phyloP scores from a whole-genome alignment of 2,113 vertebrate species.

The Danio rerio region GRCz12tu NC_133182.1:73958501-73959000 shows the following conservation, averaged over 20 bases:
- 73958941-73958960: constrained; percentile 78
- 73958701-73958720: constrained; percentile 63
- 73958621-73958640: constrained; percentile 55
- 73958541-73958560: not conserved
- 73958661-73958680: constrained; percentile 69
- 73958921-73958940: constrained; percentile 75
- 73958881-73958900: constrained; percentile 75
- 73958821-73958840: constrained; percentile 79
- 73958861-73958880: constrained; percentile 62
- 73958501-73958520: too few species aligned
- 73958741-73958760: constrained; percentile 74
- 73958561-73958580: not conserved
- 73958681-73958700: constrained; percentile 67
- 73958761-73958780: constrained; percentile 65
- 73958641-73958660: constrained; percentile 52
- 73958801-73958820: constrained; percentile 72
- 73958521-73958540: not conserved
- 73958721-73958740: constrained; percentile 65
- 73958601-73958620: constrained; percentile 41
- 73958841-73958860: constrained; percentile 77
- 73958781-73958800: constrained; percentile 72
- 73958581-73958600: constrained; percentile 8
- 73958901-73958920: constrained; percentile 78
- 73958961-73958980: constrained; percentile 83
- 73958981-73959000: constrained; percentile 81